Conservation (phyloP, 2,888 invertebrate species). For the Chydorus sphaericus region DNA sequence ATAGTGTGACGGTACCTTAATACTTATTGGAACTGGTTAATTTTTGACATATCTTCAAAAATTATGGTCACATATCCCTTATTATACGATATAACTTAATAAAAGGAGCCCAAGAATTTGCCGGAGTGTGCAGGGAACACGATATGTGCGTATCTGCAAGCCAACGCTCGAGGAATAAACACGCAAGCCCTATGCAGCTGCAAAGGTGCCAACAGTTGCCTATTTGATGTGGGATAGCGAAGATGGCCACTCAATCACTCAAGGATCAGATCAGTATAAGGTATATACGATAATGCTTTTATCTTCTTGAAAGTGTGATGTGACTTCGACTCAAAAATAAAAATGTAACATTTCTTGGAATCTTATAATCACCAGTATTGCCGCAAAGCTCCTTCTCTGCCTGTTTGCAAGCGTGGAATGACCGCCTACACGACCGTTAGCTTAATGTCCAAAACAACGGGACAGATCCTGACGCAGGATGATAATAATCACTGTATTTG, state of each 20-base stretch:
- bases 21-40: too few relatives aligned
- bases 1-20: too few relatives aligned
- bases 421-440: constrained; percentile 21
- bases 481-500: constrained; percentile 22
- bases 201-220: constrained; percentile 19
- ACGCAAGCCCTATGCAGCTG: constrained; percentile 23
- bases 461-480: constrained; percentile 19
- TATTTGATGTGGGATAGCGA: constrained; percentile 23
- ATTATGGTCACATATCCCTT: too few relatives aligned
- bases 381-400: constrained; percentile 18
- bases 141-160: constrained; percentile 25
- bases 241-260: constrained; percentile 24
- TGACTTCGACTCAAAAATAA: too few relatives aligned
- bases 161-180: constrained; percentile 24
- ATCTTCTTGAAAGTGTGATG: too few relatives aligned
- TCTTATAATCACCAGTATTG: constrained; percentile 20
- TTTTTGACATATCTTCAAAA: too few relatives aligned
- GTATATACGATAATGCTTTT: constrained; percentile 17
- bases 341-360: too few relatives aligned
- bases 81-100: too few relatives aligned
- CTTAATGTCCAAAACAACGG: constrained; percentile 21
- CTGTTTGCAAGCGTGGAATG: constrained; percentile 18
- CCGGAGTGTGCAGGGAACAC: constrained; percentile 21
- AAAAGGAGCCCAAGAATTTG: constrained; percentile 8
- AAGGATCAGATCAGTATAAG: constrained; percentile 27